A percentile compares a stretch with the other conserved stretches of the same genome.
phyloP scores from a whole-genome alignment of 2,113 vertebrate genomes.

The Cepphus grylle region DNA sequence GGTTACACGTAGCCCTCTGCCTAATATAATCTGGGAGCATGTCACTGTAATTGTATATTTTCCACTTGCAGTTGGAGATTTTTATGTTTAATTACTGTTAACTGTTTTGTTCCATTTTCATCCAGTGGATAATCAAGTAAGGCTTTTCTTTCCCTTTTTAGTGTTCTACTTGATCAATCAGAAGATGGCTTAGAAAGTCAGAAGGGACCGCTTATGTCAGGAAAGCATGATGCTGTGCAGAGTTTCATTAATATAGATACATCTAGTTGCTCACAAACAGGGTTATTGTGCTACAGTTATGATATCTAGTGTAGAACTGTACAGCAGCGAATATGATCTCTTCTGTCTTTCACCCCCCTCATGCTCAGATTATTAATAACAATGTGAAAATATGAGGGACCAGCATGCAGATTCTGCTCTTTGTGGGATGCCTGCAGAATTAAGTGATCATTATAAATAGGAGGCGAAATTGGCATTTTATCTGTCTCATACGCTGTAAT shows the following conservation, averaged over 20 bases:
- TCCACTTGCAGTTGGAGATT: not conserved
- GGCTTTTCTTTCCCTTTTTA: not conserved
- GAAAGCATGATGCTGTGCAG: not conserved
- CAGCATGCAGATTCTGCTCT: constrained; percentile 52
- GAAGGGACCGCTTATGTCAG: not conserved
- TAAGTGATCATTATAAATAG: constrained; percentile 68
- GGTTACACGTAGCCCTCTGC: not conserved
- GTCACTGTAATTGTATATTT: not conserved
- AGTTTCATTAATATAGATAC: not conserved
- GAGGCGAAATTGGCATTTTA: constrained; percentile 58
- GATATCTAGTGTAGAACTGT: not conserved
- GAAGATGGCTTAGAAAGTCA: not conserved
- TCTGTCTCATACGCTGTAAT: constrained; percentile 49
- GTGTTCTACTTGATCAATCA: not conserved
- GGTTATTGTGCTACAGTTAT: not conserved
- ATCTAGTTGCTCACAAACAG: constrained; percentile 13
- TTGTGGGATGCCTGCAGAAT: constrained; percentile 57
- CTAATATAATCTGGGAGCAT: not conserved
- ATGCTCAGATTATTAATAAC: constrained; percentile 60
- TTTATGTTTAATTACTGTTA: constrained; percentile 14
- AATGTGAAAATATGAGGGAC: constrained; percentile 47
- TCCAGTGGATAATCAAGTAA: not conserved
- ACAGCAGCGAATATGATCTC: not conserved
- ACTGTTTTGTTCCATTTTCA: not conserved
- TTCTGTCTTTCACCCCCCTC: not conserved